Base-by-base conservation (phyloP, 2,888 invertebrate genomes). In the Synergus laeviventris region DNA sequence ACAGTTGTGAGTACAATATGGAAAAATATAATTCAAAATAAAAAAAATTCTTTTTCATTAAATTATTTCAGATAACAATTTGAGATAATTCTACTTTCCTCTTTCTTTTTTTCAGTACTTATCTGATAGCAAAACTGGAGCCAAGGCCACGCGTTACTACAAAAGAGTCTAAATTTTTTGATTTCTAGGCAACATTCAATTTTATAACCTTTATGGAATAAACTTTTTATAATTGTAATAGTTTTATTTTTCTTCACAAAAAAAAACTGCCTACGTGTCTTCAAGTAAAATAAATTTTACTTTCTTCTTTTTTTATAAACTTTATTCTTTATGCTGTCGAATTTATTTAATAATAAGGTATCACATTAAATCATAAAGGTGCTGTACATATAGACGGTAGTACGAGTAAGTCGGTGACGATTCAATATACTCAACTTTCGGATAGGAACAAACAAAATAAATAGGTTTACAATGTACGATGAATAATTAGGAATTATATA, bases 391-490 rank as follows among this genome's bases (percentile, higher is more conserved):
- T 79, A 78, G 81, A 84, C 83, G 79, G 79, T 82, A 82, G 79
- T 84, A 84, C 81, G 80, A 81, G 78, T 81, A 82, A 84, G 79
- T 83, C 81, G 79, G 82, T 84, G 84, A 85, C 83, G 82, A 83
- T 85, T 82, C 83, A 81, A 80, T 87, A 84, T 86, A 86, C 85
- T 87, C 86, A 87, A 88, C 87, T 87, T 87, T 86, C 84, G 85
- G 84, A 87, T 89, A 90, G 90, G 89, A 90, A 90, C 89, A 89
- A 89, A 90, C 88, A 86, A 88, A 88, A 89, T 88, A 88, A 89
- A 89, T 88, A 84, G 84, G 83, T 82, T 82, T 83, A 83, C 86
- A 83, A 84, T 83, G 79, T 82, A 87, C 84, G 87, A 87, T 85
- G 86, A 86, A 86, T 86, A 82, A 80, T 88, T 85, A 87, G 88